phyloP scores from a whole-genome alignment of 2,888 invertebrate genomes.

The Augochlorella aurata region DNA sequence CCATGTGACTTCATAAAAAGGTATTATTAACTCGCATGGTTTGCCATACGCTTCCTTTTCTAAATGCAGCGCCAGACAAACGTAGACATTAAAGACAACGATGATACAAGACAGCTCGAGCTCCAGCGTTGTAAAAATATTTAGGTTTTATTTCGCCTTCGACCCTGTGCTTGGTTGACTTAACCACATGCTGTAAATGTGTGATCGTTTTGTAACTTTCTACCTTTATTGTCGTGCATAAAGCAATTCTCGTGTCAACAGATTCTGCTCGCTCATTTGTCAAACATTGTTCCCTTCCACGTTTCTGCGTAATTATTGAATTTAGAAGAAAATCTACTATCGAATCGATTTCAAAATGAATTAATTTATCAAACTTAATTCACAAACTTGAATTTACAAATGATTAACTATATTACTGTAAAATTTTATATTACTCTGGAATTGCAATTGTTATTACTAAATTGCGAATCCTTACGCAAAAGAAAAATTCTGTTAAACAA shows the following conservation, averaged over 20 bases:
- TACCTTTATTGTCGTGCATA: neutral
- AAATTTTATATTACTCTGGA: no score
- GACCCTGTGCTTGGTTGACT: conserved; percentile 28
- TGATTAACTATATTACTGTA: no score
- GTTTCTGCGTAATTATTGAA: neutral
- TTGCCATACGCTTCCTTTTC: conserved; percentile 40
- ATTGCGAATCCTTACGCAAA: no score
- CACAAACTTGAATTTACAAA: no score
- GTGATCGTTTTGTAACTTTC: conserved; percentile 5
- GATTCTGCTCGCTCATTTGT: neutral
- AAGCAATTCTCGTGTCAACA: neutral
- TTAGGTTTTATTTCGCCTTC: conserved; percentile 44
- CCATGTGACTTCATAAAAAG: conserved; percentile 34
- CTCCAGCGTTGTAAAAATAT: conserved; percentile 51
- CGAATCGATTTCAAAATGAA: no score
- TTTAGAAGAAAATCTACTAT: neutral
- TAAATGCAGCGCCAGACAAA: conserved; percentile 46
- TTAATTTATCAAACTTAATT: no score
- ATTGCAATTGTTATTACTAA: no score
- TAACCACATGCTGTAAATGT: conserved; percentile 24
- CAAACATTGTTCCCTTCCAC: neutral
- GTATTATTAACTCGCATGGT: conserved; percentile 45
- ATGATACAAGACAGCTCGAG: conserved; percentile 54
- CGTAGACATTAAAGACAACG: conserved; percentile 54
- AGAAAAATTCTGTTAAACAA: no score